Conservation (phyloP, 2,113 vertebrate genomes). For the Phalacrocorax carbo region DNA sequence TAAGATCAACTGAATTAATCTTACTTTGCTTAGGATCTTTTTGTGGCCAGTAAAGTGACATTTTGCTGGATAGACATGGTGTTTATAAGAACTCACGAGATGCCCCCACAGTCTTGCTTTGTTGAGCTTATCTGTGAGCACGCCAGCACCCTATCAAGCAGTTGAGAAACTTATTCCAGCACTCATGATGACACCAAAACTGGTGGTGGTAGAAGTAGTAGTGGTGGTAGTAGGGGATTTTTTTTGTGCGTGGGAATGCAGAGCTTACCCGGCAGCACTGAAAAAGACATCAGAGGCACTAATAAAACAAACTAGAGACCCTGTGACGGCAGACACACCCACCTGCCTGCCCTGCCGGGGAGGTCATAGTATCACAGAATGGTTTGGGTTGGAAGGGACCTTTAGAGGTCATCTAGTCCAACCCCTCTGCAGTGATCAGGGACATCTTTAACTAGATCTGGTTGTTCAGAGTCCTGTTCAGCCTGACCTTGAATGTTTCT, state of each 20-base stretch:
- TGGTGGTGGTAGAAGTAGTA: not conserved
- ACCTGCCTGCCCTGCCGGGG: not conserved
- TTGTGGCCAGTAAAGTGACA: not conserved
- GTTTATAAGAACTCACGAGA: not conserved
- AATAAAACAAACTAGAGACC: not conserved
- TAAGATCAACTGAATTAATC: not conserved
- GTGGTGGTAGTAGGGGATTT: not conserved
- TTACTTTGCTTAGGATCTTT: not conserved
- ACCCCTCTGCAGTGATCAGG: no score
- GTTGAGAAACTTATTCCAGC: not conserved
- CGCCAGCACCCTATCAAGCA: not conserved
- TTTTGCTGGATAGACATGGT: not conserved
- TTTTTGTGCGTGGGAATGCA: not conserved
- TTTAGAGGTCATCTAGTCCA: no score
- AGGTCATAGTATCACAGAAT: no score
- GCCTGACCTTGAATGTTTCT: no score
- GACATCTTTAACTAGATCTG: no score
- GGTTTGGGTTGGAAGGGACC: no score
- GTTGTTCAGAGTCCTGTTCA: no score
- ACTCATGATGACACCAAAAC: not conserved
- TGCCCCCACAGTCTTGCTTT: not conserved
- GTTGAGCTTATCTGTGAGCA: conserved; percentile 9
- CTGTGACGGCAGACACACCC: not conserved
- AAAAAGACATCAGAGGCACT: not conserved
- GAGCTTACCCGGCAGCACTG: not conserved